Conservation (phyloP, 2,797 vertebrate species). For the Anolis apletophallus region DNA sequence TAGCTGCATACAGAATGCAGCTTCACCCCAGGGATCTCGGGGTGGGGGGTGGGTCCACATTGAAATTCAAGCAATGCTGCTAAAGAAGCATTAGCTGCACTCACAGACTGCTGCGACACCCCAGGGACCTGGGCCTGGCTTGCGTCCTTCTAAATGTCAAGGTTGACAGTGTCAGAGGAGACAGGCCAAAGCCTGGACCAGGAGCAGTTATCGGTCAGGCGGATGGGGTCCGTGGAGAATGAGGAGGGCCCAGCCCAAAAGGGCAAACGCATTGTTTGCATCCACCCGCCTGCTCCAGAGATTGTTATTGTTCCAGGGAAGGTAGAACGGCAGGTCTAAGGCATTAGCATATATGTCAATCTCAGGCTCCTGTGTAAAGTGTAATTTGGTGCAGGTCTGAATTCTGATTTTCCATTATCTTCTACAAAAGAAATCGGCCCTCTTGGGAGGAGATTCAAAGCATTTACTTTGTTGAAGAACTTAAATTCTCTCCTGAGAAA, state of each 20-base stretch:
- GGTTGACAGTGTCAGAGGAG: background rate
- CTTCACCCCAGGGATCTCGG: too few species aligned
- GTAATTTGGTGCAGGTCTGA: conserved; percentile 52
- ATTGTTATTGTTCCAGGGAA: background rate
- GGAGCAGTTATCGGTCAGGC: background rate
- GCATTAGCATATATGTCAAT: conserved; percentile 49
- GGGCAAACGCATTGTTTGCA: background rate
- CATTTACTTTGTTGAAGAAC: conserved; percentile 67
- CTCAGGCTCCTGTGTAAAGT: conserved; percentile 42
- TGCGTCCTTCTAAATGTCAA: background rate
- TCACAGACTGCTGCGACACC: too few species aligned
- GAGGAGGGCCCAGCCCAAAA: background rate
- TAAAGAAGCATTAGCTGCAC: background rate
- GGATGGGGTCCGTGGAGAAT: background rate
- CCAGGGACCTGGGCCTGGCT: background rate
- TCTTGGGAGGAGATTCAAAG: conserved; percentile 63
- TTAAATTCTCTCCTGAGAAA: conserved; percentile 58
- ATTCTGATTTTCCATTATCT: conserved; percentile 67
- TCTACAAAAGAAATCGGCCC: conserved; percentile 53
- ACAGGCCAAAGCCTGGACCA: background rate
- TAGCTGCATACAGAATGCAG: too few species aligned
- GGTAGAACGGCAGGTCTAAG: conserved; percentile 16
- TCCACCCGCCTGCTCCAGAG: background rate
- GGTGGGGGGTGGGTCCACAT: too few species aligned
- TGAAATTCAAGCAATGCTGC: background rate